Conservation (phyloP, 2,888 invertebrate genomes). For the Philhelius pedissequus region DNA sequence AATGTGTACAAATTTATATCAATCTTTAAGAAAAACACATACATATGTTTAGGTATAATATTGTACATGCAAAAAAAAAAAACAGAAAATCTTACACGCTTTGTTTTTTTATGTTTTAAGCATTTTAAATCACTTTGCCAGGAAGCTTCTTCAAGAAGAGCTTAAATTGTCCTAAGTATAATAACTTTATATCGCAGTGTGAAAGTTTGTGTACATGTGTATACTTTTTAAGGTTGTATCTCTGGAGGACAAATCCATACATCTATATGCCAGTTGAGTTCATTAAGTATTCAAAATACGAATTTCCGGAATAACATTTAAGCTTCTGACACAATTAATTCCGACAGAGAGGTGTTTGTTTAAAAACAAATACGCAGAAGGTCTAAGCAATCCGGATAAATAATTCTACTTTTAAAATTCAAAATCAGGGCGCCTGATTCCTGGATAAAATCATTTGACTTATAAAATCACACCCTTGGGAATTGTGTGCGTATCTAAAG, state of each 20-base stretch:
- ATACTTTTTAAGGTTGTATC: neutral
- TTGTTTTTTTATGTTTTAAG: too few species aligned
- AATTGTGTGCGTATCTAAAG: neutral
- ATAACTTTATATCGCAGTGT: too few species aligned
- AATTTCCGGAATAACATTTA: slow-evolving; percentile 24
- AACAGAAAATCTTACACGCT: too few species aligned
- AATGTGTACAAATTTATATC: too few species aligned
- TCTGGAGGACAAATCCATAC: neutral
- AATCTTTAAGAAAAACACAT: too few species aligned
- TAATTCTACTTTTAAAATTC: slow-evolving; percentile 1
- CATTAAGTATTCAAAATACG: slow-evolving; percentile 37
- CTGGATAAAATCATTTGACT: neutral
- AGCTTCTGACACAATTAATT: slow-evolving; percentile 34
- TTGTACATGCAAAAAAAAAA: too few species aligned
- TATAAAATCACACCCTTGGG: slow-evolving; percentile 1
- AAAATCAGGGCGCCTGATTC: neutral
- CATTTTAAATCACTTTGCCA: too few species aligned
- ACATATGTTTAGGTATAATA: too few species aligned
- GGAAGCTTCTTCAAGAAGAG: too few species aligned
- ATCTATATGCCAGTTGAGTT: slow-evolving; percentile 2
- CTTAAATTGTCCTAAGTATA: too few species aligned
- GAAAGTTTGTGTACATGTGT: neutral
- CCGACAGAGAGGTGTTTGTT: neutral
- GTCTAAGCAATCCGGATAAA: neutral
- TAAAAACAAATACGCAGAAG: neutral